Conservation (phyloP, 2,888 invertebrate species). For the Drosophila rellima region DNA sequence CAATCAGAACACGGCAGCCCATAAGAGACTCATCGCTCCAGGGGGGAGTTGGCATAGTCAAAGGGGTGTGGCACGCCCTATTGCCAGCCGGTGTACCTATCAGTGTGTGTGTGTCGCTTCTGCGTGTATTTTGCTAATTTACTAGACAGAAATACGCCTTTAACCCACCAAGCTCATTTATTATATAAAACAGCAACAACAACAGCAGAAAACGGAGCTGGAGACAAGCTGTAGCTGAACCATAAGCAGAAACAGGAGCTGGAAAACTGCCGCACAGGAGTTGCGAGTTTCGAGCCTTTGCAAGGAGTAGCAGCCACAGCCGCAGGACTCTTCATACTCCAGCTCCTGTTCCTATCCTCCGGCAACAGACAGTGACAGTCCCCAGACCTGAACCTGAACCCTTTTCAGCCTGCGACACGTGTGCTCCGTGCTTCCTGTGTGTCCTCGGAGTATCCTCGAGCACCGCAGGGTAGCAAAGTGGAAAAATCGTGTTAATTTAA, state of each 20-base stretch:
- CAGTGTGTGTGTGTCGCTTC: conserved; percentile 51
- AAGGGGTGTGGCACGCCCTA: conserved; percentile 45
- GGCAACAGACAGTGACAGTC: conserved; percentile 35
- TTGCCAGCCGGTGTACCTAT: conserved; percentile 9
- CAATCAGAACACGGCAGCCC: conserved; percentile 82
- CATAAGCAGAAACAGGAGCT: conserved; percentile 3
- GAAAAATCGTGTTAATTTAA: conserved; percentile 81
- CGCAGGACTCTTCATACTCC: conserved; percentile 5
- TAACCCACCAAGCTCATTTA: conserved; percentile 85
- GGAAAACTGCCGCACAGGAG: conserved; percentile 25
- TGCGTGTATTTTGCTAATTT: conserved; percentile 84
- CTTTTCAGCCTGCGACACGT: conserved; percentile 52
- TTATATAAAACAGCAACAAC: conserved; percentile 81
- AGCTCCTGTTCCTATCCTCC: not conserved
- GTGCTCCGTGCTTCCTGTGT: conserved; percentile 35
- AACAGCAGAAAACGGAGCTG: conserved; percentile 38
- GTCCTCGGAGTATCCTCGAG: conserved; percentile 10
- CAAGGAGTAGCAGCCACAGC: conserved; percentile 30
- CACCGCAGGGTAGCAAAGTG: conserved; percentile 65
- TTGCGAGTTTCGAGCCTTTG: conserved; percentile 11
- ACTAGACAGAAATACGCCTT: conserved; percentile 85
- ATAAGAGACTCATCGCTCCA: conserved; percentile 68
- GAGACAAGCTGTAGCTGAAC: conserved; percentile 30
- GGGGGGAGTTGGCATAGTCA: conserved; percentile 39
- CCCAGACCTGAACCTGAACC: conserved; percentile 34